Evolutionary conservation across 2,113 vertebrate species (phyloP).

Genomic region (Anolis sagrei): DNA sequence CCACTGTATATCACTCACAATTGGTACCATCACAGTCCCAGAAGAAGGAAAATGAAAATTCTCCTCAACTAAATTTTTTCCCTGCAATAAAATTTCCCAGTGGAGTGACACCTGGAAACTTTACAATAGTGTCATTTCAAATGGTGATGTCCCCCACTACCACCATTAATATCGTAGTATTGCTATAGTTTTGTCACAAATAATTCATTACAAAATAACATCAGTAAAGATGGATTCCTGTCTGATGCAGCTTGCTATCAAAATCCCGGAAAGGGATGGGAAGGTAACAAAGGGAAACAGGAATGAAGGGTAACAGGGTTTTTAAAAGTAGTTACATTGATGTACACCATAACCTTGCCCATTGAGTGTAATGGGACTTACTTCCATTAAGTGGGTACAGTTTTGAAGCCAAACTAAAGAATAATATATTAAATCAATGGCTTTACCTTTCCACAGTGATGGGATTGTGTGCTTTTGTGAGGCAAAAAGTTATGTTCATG

Average conservation of each 20-base stretch:
- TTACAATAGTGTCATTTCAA: background rate
- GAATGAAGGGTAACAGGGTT: background rate
- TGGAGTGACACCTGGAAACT: conserved; percentile 5
- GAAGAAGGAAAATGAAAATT: conserved; percentile 30
- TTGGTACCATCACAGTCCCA: conserved; percentile 21
- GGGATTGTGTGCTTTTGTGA: no score
- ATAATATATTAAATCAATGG: background rate
- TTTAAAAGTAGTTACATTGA: background rate
- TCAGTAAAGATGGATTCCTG: background rate
- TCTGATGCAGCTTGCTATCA: background rate
- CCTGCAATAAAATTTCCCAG: conserved; percentile 13
- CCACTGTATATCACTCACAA: conserved; percentile 43
- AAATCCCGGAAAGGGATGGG: background rate
- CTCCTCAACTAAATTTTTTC: conserved; percentile 15
- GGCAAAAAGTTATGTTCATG: no score
- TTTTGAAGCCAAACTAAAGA: background rate
- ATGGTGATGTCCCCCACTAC: background rate
- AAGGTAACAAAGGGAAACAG: background rate
- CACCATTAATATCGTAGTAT: background rate
- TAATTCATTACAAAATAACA: background rate
- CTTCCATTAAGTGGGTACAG: background rate
- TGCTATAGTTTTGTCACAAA: background rate
- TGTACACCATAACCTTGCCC: background rate
- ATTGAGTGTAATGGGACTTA: background rate
- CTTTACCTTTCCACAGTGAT: no score